phyloP scores from a whole-genome alignment of 2,113 vertebrate species.

The Isichthys henryi region DNA sequence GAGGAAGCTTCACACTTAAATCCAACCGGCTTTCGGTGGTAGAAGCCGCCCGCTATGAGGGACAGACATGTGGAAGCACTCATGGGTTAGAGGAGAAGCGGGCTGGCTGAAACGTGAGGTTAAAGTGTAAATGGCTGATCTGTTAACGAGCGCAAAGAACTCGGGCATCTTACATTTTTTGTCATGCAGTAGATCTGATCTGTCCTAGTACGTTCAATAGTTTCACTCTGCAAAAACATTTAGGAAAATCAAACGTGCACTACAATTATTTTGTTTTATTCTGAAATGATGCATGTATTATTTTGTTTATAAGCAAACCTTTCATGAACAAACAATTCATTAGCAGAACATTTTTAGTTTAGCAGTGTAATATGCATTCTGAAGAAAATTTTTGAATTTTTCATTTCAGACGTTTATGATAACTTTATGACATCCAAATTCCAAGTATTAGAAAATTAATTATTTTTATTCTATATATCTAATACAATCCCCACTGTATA shows the following conservation, averaged over 20 bases:
- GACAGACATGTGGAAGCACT: conserved; percentile 59
- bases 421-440: neutral
- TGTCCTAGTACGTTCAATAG: neutral
- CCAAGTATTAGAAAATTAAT: neutral
- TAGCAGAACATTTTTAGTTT: neutral
- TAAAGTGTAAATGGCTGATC: conserved; percentile 56
- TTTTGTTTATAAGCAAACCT: neutral
- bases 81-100: conserved; percentile 44
- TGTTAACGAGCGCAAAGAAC: conserved; percentile 58
- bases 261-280: neutral
- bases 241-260: neutral
- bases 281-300: neutral
- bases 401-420: neutral
- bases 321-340: neutral
- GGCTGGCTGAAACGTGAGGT: conserved; percentile 49
- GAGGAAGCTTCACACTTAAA: conserved; percentile 19
- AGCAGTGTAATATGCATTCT: neutral
- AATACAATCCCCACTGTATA: neutral
- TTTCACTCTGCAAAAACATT: neutral
- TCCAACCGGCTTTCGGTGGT: conserved; percentile 31
- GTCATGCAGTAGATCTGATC: neutral
- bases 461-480: neutral
- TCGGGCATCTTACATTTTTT: conserved; percentile 48
- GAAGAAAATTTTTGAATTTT: neutral
- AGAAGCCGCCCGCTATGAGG: conserved; percentile 35